Base-by-base conservation (phyloP, 2,888 invertebrate species). In the Melanotus villosus region DNA sequence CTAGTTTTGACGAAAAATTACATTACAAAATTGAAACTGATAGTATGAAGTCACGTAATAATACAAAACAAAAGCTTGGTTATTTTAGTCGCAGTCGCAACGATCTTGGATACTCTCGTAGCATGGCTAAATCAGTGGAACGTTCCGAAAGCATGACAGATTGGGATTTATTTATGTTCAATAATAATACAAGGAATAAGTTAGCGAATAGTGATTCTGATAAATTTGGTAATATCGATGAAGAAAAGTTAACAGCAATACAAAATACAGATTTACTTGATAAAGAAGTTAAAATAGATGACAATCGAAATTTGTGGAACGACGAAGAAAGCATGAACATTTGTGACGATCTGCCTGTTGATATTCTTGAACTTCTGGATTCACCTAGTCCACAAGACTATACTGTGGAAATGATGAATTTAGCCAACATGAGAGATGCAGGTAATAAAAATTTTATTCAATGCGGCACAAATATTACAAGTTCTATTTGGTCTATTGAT, bases 331-430 rank as follows among this genome's bases (percentile, higher is more conserved):
- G 80, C 54, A 73, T 79, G 62, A 88, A 88, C 73, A 87, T 88
- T 76, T 89, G 88, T 76, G 88, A 89, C 71, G 89, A 89, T 77
- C 82, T 90, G 74, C 89, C 89, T n/a, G 88, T 89, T 74, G 89
- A 89, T 79, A 87, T 90, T 72, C 86, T 88, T 68, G 88, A 89
- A 75, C 81, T 90, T 65, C 83, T 90, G 50, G 87, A 89, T 70
- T 89, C 90, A 43, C 89, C 89, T 12, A 86, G 87, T 67, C 88
- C 88, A 70, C 85, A 79, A 50, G 78, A 78, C 38, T 72, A 77
- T 43, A 74, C 77, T 36, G 80, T 81, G 45, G 79, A 81, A 59
- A 79, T 79, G 72, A 79, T 81, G 78, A 81, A 81, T 69, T 79
- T 80, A 69, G 77, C 79, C 30, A 79, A 80, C 52, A 78, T 79